Percentiles rank a stretch among this genome's conserved stretches.
These are phyloP conservation scores for Lophotriccus pileatus DNA, from an alignment of 2,797 vertebrate genomes.

Conservation along the genomic window DNA sequence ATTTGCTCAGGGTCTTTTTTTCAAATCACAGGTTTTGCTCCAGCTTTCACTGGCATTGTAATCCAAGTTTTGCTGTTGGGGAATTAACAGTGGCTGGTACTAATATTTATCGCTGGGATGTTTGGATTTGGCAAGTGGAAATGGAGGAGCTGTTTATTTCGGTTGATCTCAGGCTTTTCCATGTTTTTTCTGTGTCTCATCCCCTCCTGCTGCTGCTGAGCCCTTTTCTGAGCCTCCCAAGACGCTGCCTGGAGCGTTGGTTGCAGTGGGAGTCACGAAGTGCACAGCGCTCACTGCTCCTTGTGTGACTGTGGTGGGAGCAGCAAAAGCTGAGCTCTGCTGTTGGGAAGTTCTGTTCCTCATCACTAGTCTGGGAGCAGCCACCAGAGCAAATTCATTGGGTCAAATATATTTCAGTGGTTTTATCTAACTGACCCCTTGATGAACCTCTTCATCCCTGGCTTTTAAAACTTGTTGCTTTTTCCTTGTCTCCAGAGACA, in stretches of 20 bases:
- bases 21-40: background rate
- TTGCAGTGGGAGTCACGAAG: rapidly evolving
- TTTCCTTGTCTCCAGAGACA: background rate
- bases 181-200: background rate
- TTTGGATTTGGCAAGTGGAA: background rate
- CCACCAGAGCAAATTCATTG: background rate
- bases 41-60: background rate
- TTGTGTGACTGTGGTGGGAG: rapidly evolving
- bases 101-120: background rate
- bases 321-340: background rate
- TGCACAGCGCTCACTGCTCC: rapidly evolving
- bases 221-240: background rate
- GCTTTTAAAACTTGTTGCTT: background rate
- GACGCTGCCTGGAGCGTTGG: background rate
- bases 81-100: background rate
- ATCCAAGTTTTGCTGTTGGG: background rate
- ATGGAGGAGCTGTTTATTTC: background rate
- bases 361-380: background rate
- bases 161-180: rapidly evolving
- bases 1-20: slow-evolving; percentile 15
- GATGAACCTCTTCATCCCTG: background rate
- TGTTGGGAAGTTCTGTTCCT: background rate
- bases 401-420: background rate
- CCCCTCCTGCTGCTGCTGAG: background rate
- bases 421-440: background rate